These are phyloP conservation scores for Dilophus febrilis DNA, from an alignment of 2,888 invertebrate genomes.

Conservation along the genomic window DNA sequence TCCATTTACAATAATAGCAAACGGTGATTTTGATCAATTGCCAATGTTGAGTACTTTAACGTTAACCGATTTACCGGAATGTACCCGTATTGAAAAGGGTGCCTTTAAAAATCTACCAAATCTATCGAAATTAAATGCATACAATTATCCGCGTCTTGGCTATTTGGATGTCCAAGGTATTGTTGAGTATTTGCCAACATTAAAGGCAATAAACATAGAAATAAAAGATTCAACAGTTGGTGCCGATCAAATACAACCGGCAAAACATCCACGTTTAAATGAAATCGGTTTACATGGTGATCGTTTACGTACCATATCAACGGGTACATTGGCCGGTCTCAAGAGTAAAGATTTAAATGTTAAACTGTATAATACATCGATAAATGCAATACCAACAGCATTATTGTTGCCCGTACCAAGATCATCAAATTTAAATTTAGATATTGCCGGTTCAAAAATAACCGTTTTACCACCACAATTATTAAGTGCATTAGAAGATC, in stretches of 20 bases:
- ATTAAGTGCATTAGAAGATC: constrained; percentile 63
- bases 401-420: constrained; percentile 74
- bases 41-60: constrained; percentile 45
- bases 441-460: constrained; percentile 62
- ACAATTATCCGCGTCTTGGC: constrained; percentile 61
- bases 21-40: constrained; percentile 58
- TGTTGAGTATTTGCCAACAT: constrained; percentile 51
- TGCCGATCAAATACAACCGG: constrained; percentile 62
- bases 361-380: constrained; percentile 64
- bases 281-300: constrained; percentile 58
- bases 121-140: constrained; percentile 50
- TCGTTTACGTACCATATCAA: constrained; percentile 57
- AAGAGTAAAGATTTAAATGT: constrained; percentile 54
- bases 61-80: constrained; percentile 47
- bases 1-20: constrained; percentile 57
- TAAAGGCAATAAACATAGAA: constrained; percentile 67
- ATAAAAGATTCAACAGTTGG: constrained; percentile 69
- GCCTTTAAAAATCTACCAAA: constrained; percentile 58
- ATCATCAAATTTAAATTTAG: constrained; percentile 62
- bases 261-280: constrained; percentile 59
- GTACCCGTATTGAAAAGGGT: constrained; percentile 64
- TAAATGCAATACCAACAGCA: constrained; percentile 61
- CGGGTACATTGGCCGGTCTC: constrained; percentile 68
- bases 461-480: constrained; percentile 61
- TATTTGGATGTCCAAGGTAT: constrained; percentile 76